Evolutionary conservation across 2,113 vertebrate species (phyloP), one percentile per base, ranked within the genome.

Genomic region (Syngnathus floridae): DNA sequence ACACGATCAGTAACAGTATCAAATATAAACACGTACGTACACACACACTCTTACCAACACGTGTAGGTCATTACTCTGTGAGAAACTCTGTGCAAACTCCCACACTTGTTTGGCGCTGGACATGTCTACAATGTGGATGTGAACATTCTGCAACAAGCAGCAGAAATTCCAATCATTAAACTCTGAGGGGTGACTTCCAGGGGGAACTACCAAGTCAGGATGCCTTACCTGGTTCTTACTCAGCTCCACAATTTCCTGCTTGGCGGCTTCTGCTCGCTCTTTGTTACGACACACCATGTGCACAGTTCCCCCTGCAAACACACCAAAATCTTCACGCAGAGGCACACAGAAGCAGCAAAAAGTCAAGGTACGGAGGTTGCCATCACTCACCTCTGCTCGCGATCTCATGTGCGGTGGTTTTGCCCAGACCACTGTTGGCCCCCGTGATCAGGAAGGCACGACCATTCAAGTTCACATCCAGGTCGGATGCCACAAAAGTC

Each of bases 231-330:
- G 77, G 65, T 92, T 93, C 67, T 90, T 84, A 0, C 89, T 92
- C 67, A 75, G 83, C 14, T 86, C 67, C 49, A 90, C 78, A n/a
- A 93, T 90, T 62, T 96, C 92, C n/a, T 67, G 69, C 77, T 79
- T 87, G 56, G 93, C 93, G 13, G 85, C 88, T 69, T 92, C 90
- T 11, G 89, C 91, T 57, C 84, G 19, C 0, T 72, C 91, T 61
- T 80, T 80, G 76, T 90, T 93, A 49, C 93, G 69, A 84, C 94
- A 95, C 45, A 93, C 80, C 83, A 93, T 82, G 79, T 94, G 93
- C 77, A 96, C 87, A 0, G 84, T 93, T 81, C 94, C 95, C 67
- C 94, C 96, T 97, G 58, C 11, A 75, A 46, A 22, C 56, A 9
- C n/a, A 55, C 10, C 26, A 31, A 31, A 3, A 7, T 22, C 4